Evolutionary conservation across 2,888 invertebrate genomes (phyloP).

Genomic region (Trissolcus brochymenae): DNA sequence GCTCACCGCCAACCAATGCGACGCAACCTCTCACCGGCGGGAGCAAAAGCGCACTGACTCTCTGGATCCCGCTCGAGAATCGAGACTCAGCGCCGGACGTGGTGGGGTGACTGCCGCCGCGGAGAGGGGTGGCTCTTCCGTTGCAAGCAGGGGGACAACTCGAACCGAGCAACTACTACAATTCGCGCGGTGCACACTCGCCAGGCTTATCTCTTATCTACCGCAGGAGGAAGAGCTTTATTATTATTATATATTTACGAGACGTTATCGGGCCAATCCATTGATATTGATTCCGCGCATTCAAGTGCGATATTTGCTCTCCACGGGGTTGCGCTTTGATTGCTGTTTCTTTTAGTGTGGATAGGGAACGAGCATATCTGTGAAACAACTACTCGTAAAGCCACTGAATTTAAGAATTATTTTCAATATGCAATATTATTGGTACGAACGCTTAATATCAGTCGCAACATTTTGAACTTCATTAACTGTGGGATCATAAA

Average conservation of each 20-base stretch:
- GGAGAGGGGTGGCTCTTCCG: constrained; percentile 29
- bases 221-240: constrained; percentile 62
- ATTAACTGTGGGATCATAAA: too few relatives aligned
- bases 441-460: constrained; percentile 29
- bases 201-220: constrained; percentile 65
- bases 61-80: constrained; percentile 57
- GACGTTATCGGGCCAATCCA: constrained; percentile 71
- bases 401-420: constrained; percentile 16
- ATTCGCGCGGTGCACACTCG: constrained; percentile 62
- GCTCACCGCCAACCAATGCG: constrained; percentile 17
- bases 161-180: constrained; percentile 43
- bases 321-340: constrained; percentile 49
- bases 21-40: constrained; percentile 64
- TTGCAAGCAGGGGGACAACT: constrained; percentile 6
- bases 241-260: constrained; percentile 73
- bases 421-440: constrained; percentile 26
- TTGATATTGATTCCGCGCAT: constrained; percentile 71
- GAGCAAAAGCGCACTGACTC: constrained; percentile 69
- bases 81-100: constrained; percentile 40
- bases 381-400: constrained; percentile 22
- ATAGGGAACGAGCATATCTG: constrained; percentile 21
- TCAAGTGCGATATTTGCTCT: constrained; percentile 56
- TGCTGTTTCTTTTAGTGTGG: constrained; percentile 17
- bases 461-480: constrained; percentile 21
- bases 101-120: constrained; percentile 27